Conservation (phyloP, 1,140 invertebrate genomes). For the Zelostemma sp. region DNA sequence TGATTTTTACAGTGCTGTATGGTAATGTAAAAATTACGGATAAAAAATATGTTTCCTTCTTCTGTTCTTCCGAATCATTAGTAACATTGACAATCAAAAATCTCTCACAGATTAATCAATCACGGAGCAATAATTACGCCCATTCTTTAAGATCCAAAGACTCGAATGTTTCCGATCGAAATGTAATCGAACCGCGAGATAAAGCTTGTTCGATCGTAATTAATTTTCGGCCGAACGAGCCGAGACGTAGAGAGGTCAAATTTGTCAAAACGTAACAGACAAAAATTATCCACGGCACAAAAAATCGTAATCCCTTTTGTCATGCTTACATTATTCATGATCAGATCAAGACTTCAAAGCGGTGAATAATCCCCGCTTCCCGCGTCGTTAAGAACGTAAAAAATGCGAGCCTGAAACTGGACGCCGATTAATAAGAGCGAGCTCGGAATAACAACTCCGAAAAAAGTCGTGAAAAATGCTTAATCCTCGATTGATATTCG, state of each 20-base stretch:
- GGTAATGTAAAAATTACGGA: slow-evolving; percentile 5
- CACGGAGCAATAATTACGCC: slow-evolving; percentile 22
- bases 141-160: too few species aligned
- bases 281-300: too few species aligned
- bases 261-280: too few species aligned
- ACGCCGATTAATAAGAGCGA: neutral
- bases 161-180: too few species aligned
- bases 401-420: neutral
- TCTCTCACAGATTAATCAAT: slow-evolving; percentile 55
- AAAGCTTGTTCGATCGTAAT: too few species aligned
- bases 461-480: too few species aligned
- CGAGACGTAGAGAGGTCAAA: too few species aligned
- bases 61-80: neutral
- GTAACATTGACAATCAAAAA: slow-evolving; percentile 15
- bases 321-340: neutral
- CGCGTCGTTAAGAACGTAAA: neutral
- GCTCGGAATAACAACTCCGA: too few species aligned
- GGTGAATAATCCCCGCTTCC: neutral
- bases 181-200: too few species aligned
- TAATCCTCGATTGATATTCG: too few species aligned
- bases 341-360: neutral
- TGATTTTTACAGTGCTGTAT: slow-evolving; percentile 4
- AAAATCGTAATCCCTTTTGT: neutral
- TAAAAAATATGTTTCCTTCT: neutral
- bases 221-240: neutral